Conservation (phyloP, 2,888 invertebrate species). For the Sphaeridia pumilis region DNA sequence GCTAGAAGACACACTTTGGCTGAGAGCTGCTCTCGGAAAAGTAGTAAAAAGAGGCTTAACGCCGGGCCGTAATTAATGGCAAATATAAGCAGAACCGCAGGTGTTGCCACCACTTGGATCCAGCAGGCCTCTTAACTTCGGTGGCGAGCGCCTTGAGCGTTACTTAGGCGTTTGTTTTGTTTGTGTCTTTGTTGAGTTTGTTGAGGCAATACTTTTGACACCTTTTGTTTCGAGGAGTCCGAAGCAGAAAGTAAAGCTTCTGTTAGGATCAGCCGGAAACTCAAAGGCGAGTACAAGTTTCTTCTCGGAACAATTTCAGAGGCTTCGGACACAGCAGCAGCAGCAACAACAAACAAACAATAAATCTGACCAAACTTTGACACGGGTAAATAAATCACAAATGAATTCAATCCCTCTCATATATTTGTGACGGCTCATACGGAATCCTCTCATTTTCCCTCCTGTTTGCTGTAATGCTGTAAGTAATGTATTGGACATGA, state of each 20-base stretch:
- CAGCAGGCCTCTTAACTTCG: background rate
- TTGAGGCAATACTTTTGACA: background rate
- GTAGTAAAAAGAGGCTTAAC: background rate
- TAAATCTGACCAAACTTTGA: background rate
- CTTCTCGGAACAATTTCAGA: too few relatives aligned
- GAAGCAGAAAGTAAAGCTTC: too few relatives aligned
- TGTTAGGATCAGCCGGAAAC: too few relatives aligned
- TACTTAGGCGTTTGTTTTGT: background rate
- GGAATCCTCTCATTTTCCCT: too few relatives aligned
- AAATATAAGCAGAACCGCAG: background rate
- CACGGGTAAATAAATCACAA: background rate
- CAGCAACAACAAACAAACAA: background rate
- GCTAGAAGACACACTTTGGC: too few relatives aligned
- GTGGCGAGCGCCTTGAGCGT: background rate
- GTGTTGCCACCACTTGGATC: too few relatives aligned
- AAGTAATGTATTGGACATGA: too few relatives aligned
- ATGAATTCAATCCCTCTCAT: constrained; percentile 3
- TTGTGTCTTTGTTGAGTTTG: background rate
- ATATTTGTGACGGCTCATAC: too few relatives aligned
- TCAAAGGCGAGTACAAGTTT: too few relatives aligned
- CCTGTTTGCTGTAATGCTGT: too few relatives aligned
- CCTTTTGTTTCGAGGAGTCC: background rate
- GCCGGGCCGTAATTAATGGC: background rate
- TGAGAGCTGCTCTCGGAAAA: too few relatives aligned
- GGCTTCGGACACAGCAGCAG: too few relatives aligned